Evolutionary conservation across 2,888 invertebrate species (phyloP).

Genomic region (Choreutis nemorana): DNA sequence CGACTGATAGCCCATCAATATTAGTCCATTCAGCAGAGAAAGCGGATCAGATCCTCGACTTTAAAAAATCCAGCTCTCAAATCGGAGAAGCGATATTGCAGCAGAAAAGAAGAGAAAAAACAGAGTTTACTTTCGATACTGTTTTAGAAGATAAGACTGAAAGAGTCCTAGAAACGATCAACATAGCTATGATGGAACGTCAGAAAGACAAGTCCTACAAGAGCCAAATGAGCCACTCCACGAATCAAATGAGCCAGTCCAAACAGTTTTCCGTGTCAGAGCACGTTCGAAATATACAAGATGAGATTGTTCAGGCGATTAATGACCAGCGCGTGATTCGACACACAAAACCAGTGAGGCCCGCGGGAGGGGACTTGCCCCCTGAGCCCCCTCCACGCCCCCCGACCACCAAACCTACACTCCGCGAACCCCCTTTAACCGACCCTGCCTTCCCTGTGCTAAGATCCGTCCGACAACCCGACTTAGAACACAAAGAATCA

Average conservation of each 20-base stretch:
- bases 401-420: slow-evolving; percentile 18
- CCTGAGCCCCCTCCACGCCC: slow-evolving; percentile 28
- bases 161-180: slow-evolving; percentile 32
- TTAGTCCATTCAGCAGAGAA: slow-evolving; percentile 28
- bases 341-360: slow-evolving; percentile 3
- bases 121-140: not conserved
- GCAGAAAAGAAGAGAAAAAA: slow-evolving; percentile 18
- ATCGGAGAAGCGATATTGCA: slow-evolving; percentile 43
- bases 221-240: too few species aligned
- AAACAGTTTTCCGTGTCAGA: slow-evolving; percentile 9
- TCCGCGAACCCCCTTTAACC: slow-evolving; percentile 3
- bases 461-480: slow-evolving; percentile 11
- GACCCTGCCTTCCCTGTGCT: slow-evolving; percentile 17
- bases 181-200: slow-evolving; percentile 33
- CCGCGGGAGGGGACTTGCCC: slow-evolving; percentile 9
- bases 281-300: slow-evolving; percentile 12
- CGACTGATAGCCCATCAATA: slow-evolving; percentile 19
- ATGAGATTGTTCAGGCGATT: slow-evolving; percentile 13
- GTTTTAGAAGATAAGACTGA: slow-evolving; percentile 7
- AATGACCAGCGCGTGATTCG: slow-evolving; percentile 11
- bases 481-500: slow-evolving; percentile 28
- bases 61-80: slow-evolving; percentile 43
- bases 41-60: slow-evolving; percentile 45
- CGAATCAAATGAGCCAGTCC: not conserved
- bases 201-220: too few species aligned